A percentile compares a stretch with the other conserved stretches of the same genome.
phyloP scores from a whole-genome alignment of 2,113 vertebrate species.

The Spea multiplicata region DNA sequence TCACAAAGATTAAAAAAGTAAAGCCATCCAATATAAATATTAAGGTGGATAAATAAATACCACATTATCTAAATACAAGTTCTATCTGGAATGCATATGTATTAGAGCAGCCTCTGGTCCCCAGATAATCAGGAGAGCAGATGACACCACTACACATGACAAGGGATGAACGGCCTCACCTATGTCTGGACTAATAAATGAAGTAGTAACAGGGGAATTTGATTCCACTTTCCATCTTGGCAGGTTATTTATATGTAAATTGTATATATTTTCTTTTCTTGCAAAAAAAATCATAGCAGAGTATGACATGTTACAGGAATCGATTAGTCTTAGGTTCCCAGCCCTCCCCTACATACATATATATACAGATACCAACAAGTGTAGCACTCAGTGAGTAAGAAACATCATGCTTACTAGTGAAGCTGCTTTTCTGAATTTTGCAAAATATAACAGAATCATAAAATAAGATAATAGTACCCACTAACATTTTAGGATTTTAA shows the following conservation, averaged over 20 bases:
- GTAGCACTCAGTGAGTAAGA: not conserved
- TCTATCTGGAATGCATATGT: constrained; percentile 9
- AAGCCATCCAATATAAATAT: not conserved
- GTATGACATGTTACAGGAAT: too few relatives aligned
- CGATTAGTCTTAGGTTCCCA: too few relatives aligned
- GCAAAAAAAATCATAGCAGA: too few relatives aligned
- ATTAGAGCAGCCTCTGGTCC: not conserved
- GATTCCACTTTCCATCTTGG: constrained; percentile 8
- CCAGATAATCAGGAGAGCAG: constrained; percentile 11
- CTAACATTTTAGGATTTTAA: too few relatives aligned
- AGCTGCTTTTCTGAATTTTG: too few relatives aligned
- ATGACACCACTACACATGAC: constrained; percentile 10
- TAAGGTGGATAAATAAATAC: not conserved
- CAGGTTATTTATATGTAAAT: constrained; percentile 29
- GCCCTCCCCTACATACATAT: not conserved
- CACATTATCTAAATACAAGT: not conserved
- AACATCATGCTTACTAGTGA: too few relatives aligned
- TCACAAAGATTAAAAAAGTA: not conserved
- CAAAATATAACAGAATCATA: too few relatives aligned
- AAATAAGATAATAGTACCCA: too few relatives aligned
- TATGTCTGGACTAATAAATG: constrained; percentile 23
- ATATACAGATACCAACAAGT: not conserved
- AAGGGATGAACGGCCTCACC: not conserved
- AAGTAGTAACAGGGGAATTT: constrained; percentile 16
- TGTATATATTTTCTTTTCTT: not conserved